Evolutionary conservation across 2,888 invertebrate species (phyloP).

Genomic region (Molorchus minor): DNA sequence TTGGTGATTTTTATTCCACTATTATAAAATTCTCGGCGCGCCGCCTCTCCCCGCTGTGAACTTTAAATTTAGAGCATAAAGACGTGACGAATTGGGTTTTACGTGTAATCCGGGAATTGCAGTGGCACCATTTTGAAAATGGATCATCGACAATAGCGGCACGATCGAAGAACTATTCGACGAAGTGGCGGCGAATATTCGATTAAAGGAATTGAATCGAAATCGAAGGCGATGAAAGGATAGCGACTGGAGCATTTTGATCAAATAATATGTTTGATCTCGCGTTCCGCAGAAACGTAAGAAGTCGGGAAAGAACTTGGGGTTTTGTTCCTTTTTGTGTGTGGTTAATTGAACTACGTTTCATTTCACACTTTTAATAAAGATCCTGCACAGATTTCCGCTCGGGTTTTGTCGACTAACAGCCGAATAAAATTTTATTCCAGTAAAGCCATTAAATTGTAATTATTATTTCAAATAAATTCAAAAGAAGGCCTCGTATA

Average conservation of each 20-base stretch:
- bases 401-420: constrained; percentile 3
- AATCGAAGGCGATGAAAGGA: constrained; percentile 56
- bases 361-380: constrained; percentile 22
- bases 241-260: constrained; percentile 55
- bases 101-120: constrained; percentile 50
- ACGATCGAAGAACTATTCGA: constrained; percentile 45
- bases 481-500: no score
- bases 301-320: constrained; percentile 23
- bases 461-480: no score
- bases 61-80: constrained; percentile 42
- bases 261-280: constrained; percentile 58
- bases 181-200: constrained; percentile 53
- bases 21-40: no score
- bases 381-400: not conserved
- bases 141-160: constrained; percentile 50
- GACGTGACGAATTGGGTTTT: constrained; percentile 52
- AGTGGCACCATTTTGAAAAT: constrained; percentile 54
- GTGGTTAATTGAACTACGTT: constrained; percentile 36
- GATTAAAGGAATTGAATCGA: constrained; percentile 58
- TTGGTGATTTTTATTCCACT: no score
- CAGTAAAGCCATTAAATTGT: no score
- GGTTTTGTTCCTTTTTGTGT: constrained; percentile 30
- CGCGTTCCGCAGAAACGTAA: constrained; percentile 34
- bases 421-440: no score
- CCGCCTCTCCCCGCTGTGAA: constrained; percentile 7